Percentiles rank a stretch among this genome's conserved stretches.
Conservation (phyloP, 2,797 vertebrate genomes). For the Pampus argenteus region DNA sequence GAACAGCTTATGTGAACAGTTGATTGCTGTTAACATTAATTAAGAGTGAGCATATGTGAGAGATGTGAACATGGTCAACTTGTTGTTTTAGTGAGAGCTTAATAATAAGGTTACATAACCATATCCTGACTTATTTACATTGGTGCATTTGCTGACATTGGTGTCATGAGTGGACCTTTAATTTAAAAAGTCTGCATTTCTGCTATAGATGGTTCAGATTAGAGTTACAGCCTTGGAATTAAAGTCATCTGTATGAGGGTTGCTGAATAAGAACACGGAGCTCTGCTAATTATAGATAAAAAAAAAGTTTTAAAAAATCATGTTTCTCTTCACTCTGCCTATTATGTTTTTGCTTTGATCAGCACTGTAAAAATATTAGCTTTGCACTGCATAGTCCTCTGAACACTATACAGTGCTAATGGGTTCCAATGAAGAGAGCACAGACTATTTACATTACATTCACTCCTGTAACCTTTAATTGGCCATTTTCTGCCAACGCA, state of each 20-base stretch:
- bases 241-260: background rate
- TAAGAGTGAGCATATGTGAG: no score
- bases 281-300: no score
- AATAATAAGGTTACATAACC: background rate
- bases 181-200: background rate
- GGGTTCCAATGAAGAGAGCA: background rate
- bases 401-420: constrained; percentile 7
- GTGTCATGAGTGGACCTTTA: background rate
- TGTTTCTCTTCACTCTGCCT: background rate
- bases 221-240: background rate
- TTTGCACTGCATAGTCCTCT: background rate
- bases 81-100: no score
- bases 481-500: background rate
- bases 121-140: background rate
- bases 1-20: no score
- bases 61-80: no score
- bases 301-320: background rate
- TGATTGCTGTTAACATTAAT: no score
- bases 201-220: background rate
- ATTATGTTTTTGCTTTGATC: background rate
- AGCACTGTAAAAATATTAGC: background rate
- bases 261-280: background rate
- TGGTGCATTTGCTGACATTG: background rate
- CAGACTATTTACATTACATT: constrained; percentile 8
- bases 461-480: background rate